phyloP scores from a whole-genome alignment of 2,113 vertebrate genomes.

The Aviceda subcristata region DNA sequence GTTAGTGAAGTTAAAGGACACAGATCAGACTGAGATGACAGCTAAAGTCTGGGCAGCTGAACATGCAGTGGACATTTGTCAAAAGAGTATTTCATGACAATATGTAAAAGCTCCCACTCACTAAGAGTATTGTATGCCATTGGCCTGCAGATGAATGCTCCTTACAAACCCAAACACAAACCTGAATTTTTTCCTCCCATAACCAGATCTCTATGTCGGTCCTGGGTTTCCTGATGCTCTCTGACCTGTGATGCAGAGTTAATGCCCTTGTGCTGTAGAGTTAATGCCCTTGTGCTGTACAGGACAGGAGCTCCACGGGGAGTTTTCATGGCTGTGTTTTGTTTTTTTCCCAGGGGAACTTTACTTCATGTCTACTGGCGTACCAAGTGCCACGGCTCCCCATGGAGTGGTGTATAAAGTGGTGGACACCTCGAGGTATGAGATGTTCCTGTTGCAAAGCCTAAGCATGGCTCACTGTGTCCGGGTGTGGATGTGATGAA shows the following conservation, averaged over 20 bases:
- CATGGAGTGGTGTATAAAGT: slow-evolving; percentile 91
- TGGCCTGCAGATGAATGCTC: neutral
- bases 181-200: neutral
- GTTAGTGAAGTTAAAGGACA: neutral
- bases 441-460: neutral
- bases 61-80: neutral
- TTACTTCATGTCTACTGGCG: slow-evolving; percentile 91
- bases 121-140: neutral
- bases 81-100: neutral
- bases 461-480: neutral
- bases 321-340: neutral
- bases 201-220: neutral
- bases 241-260: neutral
- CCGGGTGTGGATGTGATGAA: neutral
- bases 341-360: slow-evolving; percentile 81
- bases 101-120: neutral
- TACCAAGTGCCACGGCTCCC: slow-evolving; percentile 83
- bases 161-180: neutral
- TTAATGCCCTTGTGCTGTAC: neutral
- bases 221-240: neutral
- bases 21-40: neutral
- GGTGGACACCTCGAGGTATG: slow-evolving; percentile 91
- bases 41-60: neutral
- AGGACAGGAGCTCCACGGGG: neutral
- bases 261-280: neutral